Evolutionary conservation across 2,113 vertebrate species (phyloP).

Genomic region (Xiphias gladius): DNA sequence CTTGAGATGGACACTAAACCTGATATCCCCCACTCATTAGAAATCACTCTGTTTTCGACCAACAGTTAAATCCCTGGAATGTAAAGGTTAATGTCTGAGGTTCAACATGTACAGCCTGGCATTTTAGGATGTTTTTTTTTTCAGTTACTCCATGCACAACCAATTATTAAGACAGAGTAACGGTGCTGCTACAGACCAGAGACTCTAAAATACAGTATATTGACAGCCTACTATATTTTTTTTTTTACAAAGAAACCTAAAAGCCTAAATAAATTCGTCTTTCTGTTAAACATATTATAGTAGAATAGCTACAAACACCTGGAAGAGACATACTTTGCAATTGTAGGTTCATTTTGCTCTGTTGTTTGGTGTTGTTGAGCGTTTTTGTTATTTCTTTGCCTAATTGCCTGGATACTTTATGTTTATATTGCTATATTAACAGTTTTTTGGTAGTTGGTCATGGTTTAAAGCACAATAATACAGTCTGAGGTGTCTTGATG

Average conservation of each 20-base stretch:
- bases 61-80: not conserved
- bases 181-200: not conserved
- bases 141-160: not conserved
- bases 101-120: not conserved
- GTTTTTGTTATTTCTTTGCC: not conserved
- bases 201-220: not conserved
- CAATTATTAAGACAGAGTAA: not conserved
- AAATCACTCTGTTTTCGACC: constrained; percentile 9
- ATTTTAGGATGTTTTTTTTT: not conserved
- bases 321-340: not conserved
- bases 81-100: constrained; percentile 37
- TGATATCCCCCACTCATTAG: constrained; percentile 1
- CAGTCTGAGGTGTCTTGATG: not conserved
- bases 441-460: not conserved
- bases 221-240: not conserved
- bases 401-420: not conserved
- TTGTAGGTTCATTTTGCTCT: not conserved
- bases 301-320: not conserved
- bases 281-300: no score
- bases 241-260: not conserved
- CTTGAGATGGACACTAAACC: constrained; percentile 3
- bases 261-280: not conserved
- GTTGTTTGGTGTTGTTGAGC: not conserved
- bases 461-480: not conserved
- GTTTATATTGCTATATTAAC: not conserved